A percentile compares a stretch with the other conserved stretches of the same genome.
phyloP scores from a whole-genome alignment of 1,140 invertebrate genomes.

The Saccostrea echinata region DNA sequence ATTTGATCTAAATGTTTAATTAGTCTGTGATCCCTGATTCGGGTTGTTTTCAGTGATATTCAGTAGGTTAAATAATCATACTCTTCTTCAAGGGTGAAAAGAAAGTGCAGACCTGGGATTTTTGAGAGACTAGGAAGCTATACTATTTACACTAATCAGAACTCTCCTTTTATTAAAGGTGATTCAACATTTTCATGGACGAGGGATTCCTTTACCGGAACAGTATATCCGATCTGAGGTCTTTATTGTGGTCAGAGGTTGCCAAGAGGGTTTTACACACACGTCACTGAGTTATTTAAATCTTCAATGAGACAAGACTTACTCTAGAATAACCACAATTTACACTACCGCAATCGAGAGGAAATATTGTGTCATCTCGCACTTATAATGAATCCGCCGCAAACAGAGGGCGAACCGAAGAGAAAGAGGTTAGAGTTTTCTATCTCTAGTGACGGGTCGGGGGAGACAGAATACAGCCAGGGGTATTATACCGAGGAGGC shows the following conservation, averaged over 20 bases:
- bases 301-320: neutral
- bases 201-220: constrained; percentile 10
- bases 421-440: constrained; percentile 17
- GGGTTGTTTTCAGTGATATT: neutral
- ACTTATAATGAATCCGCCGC: constrained; percentile 2
- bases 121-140: neutral
- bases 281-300: constrained; percentile 24
- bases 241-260: neutral
- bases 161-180: constrained; percentile 9
- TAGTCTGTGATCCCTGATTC: neutral
- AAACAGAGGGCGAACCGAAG: neutral
- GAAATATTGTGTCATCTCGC: constrained; percentile 10
- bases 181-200: neutral
- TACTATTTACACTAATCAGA: neutral
- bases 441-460: constrained; percentile 13
- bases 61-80: neutral
- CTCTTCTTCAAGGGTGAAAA: neutral
- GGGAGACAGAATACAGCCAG: neutral
- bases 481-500: neutral
- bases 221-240: neutral
- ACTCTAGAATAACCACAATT: constrained; percentile 15
- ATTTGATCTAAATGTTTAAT: neutral
- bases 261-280: constrained; percentile 4
- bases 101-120: constrained; percentile 7
- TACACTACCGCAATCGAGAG: constrained; percentile 4